Base-by-base conservation (phyloP, 2,113 vertebrate species). In the Bungarus multicinctus region DNA sequence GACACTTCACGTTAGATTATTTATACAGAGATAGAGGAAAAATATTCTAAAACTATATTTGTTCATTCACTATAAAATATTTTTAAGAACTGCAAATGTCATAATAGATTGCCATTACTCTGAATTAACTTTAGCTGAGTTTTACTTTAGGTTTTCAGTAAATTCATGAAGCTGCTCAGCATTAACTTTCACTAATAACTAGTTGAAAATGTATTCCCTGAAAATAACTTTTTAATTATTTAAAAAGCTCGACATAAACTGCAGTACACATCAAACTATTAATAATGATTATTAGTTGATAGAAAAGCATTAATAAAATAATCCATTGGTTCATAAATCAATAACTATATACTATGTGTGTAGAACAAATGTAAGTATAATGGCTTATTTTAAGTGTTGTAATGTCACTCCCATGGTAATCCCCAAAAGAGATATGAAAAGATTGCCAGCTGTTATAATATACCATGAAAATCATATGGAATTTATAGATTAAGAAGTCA, bases 271-370 rank as follows among this genome's bases (percentile, higher is more conserved):
- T 95, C 12, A 30, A 88, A 94, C 30, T 92, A 34, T 52, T 93
- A 16, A 69, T 69, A 69, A 69, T 1, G 4, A n/a, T 69, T 96
- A 97, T 92, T 85, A 96, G 93, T 74, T 89, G 93, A 93, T 55
- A 97, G 93, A 90, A 94, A 94, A 95, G 1, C 91, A 91, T 96
- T 8, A 96, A 87, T 95, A 88, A 94, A 94, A 91, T 93, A 95
- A 87, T 47, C 89, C 45, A 87, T 89, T 94, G 88, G 90, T 89
- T 96, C 54, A 58, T 95, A 92, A 95, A 91, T 95, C 95, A 96
- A 94, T 95, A 94, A 88, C 22, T 2, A 91, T 89, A 93, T 90
- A 94, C 91, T 90, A 94, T 5, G 2, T 91, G 47, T 69, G 69
- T 39, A 30, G 89, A 90, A 81, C 64, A 95, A 96, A 96, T 93